Evolutionary conservation across 1,140 invertebrate species (phyloP).

Genomic region (Neodiprion lecontei): DNA sequence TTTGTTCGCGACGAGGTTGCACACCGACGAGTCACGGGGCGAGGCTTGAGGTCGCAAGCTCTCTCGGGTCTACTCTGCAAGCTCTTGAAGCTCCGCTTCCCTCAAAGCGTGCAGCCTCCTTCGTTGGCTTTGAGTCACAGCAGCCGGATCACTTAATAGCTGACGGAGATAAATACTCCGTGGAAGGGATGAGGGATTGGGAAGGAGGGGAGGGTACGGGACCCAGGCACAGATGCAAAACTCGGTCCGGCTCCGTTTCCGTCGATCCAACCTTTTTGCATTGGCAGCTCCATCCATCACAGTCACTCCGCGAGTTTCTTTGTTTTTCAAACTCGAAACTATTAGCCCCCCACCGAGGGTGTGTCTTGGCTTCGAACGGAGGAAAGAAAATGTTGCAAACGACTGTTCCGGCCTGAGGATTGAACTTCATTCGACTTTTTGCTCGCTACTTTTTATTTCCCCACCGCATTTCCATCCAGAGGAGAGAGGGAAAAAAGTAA

Average conservation of each 20-base stretch:
- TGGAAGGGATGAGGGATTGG: neutral
- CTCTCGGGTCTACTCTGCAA: neutral
- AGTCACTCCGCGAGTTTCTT: neutral
- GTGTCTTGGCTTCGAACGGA: no score
- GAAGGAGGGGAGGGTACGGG: neutral
- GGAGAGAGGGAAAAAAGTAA: no score
- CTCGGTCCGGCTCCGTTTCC: neutral
- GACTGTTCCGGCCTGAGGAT: no score
- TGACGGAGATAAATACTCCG: neutral
- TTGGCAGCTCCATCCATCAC: neutral
- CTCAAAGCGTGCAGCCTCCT: neutral
- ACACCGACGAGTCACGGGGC: neutral
- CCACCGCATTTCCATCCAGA: no score
- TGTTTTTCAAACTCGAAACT: neutral
- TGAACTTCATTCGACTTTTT: no score
- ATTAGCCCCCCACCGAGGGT: neutral
- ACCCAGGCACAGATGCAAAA: neutral
- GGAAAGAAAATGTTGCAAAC: no score
- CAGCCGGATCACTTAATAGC: conserved; percentile 2
- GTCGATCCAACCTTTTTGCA: neutral
- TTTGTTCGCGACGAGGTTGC: neutral
- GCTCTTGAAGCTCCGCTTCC: neutral
- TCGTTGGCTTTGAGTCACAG: neutral
- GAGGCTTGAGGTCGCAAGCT: conserved; percentile 6
- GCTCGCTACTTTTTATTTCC: no score